Evolutionary conservation across 2,797 vertebrate genomes (phyloP).

Genomic region (Falco columbarius): DNA sequence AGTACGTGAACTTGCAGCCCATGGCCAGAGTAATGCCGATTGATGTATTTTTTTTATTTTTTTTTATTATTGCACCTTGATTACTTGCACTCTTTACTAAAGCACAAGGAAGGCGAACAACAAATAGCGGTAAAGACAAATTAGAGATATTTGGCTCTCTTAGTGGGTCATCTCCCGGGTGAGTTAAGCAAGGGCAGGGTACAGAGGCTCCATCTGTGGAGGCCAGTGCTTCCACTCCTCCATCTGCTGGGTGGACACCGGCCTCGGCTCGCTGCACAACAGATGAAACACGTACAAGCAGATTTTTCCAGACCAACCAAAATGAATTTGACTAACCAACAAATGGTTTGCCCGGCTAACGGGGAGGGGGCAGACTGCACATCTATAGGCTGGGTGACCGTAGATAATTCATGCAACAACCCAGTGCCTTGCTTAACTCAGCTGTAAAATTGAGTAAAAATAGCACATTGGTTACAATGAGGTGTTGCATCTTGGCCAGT

Average conservation of each 20-base stretch:
- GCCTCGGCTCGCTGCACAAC: conserved; percentile 50
- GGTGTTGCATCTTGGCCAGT: background rate
- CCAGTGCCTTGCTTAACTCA: background rate
- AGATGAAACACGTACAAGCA: conserved; percentile 31
- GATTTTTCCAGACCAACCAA: conserved; percentile 44
- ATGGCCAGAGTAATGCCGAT: background rate
- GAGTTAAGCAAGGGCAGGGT: conserved; percentile 61
- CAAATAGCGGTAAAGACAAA: conserved; percentile 62
- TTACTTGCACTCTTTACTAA: background rate
- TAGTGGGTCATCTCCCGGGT: conserved; percentile 66
- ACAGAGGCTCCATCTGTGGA: conserved; percentile 71
- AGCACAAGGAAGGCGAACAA: conserved; percentile 42
- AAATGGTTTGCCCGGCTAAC: background rate
- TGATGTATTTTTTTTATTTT: background rate
- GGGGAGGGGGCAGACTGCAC: background rate
- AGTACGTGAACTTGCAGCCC: background rate
- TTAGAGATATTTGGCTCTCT: conserved; percentile 67
- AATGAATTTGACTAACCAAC: conserved; percentile 47
- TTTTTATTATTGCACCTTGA: background rate
- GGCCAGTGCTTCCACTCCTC: conserved; percentile 44
- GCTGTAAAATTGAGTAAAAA: background rate
- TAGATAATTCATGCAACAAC: background rate
- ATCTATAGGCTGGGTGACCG: background rate
- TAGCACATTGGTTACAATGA: background rate
- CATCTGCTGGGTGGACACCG: conserved; percentile 74